Base-by-base conservation (phyloP, 2,797 vertebrate species). In the Scomberomorus guttatus region DNA sequence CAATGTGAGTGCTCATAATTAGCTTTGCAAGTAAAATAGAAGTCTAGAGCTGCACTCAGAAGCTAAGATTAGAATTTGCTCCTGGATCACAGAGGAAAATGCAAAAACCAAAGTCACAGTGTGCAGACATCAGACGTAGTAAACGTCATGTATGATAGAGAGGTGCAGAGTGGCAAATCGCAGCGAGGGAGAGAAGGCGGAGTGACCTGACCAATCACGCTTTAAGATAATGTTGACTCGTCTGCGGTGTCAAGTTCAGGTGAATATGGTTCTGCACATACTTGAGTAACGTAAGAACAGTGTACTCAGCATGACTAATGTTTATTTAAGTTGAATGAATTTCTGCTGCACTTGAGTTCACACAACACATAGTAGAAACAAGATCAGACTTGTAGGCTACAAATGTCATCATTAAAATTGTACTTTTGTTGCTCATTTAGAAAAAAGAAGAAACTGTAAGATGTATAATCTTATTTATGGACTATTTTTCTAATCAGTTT, bases 231-330 rank as follows among this genome's bases (percentile, higher is more conserved):
- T 0, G 13, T 18, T 22, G 29, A 6, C 46, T 22, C 2, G 17
- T 9, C 37, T 15, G 59, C 3, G 1, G 64, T 42, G 71, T 73
- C 39, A 8, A 11, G 22, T 62, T 63, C 65, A 75, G 72, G 72
- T 24, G 42, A 48, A 6, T 14, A 13, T 3, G 2, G 1, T 5
- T 18, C 48, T 52, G 46, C 17, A 50, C 22, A 14, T n/a, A 14
- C 34, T 7, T 46, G 14, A 65, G n/a, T 52, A 20, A 22, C 5
- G 10, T 37, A n/a, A 27, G 22, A 44, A 29, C 42, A 57, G 54
- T 27, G 27, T 1, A 4, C 39, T 9, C 55, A 34, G 61, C 20
- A 11, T 8, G 54, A 50, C 54, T 34, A 3, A 55, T 74, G 48
- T 79, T 65, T 59, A 46, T 57, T 51, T 6, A 76, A 25, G 15